Percentiles rank a stretch among this genome's conserved stretches.
These are phyloP conservation scores for Chrysodeixis includens DNA, from an alignment of 2,888 invertebrate genomes.

Conservation along the genomic window DNA sequence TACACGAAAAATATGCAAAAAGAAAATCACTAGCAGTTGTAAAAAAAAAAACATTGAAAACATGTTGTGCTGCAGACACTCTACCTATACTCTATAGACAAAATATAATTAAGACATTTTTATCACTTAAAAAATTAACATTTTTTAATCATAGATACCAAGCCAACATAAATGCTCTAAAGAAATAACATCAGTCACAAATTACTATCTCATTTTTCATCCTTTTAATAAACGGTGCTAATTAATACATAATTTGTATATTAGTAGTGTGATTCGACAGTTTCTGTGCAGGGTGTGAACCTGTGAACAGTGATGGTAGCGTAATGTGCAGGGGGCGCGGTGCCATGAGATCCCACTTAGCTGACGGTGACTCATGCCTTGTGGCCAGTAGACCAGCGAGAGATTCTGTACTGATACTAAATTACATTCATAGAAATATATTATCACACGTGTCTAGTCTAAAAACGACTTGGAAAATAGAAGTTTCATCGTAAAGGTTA, in stretches of 20 bases:
- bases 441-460: too few relatives aligned
- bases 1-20: too few relatives aligned
- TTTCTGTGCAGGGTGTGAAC: constrained; percentile 47
- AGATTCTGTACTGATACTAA: background rate
- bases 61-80: too few relatives aligned
- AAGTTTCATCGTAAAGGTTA: too few relatives aligned
- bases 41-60: too few relatives aligned
- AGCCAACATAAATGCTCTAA: too few relatives aligned
- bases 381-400: constrained; percentile 34
- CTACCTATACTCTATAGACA: too few relatives aligned
- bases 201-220: background rate
- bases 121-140: too few relatives aligned
- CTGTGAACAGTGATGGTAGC: constrained; percentile 38
- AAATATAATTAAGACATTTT: too few relatives aligned
- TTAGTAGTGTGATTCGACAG: constrained; percentile 46
- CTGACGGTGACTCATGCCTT: constrained; percentile 65
- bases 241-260: constrained; percentile 12
- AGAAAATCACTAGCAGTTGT: too few relatives aligned
- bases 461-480: too few relatives aligned
- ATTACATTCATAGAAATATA: background rate
- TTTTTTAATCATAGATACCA: too few relatives aligned
- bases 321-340: constrained; percentile 58
- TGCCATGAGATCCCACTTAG: constrained; percentile 65
- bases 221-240: background rate
- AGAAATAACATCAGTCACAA: background rate